Percentiles rank a stretch among this genome's conserved stretches.
Conservation (phyloP, 1,140 invertebrate genomes). For the Plodia interpunctella region DNA sequence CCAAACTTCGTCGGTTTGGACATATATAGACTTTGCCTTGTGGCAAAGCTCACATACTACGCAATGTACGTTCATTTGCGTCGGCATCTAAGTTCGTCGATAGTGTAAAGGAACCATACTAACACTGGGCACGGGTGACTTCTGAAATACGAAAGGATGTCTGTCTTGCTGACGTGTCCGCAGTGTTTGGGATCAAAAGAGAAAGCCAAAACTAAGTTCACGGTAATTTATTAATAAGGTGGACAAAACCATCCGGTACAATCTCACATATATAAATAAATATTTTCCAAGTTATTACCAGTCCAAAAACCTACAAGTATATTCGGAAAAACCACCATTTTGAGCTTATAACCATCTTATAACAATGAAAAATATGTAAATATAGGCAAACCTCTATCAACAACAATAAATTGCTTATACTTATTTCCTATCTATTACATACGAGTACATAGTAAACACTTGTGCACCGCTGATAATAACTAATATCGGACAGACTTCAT, state of each 20-base stretch:
- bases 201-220: slow-evolving; percentile 1
- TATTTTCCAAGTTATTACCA: slow-evolving; percentile 15
- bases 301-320: slow-evolving; percentile 6
- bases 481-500: too few species aligned
- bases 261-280: slow-evolving; percentile 27
- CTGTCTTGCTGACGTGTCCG: too few species aligned
- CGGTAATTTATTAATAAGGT: slow-evolving; percentile 24
- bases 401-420: slow-evolving; percentile 19
- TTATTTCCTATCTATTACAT: slow-evolving; percentile 12
- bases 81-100: too few species aligned
- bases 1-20: too few species aligned
- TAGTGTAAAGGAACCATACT: too few species aligned
- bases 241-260: slow-evolving; percentile 18
- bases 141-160: too few species aligned
- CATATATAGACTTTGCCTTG: too few species aligned
- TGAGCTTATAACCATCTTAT: slow-evolving; percentile 23
- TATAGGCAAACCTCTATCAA: slow-evolving; percentile 14
- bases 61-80: too few species aligned
- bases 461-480: too few species aligned
- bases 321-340: slow-evolving; percentile 20
- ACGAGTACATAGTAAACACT: background rate
- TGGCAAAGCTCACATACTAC: too few species aligned
- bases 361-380: slow-evolving; percentile 21
- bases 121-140: too few species aligned
- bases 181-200: too few species aligned